phyloP scores from a whole-genome alignment of 30 jellyfish, hydroid and myxozoan species.

The Cassiopea xamachana region DNA sequence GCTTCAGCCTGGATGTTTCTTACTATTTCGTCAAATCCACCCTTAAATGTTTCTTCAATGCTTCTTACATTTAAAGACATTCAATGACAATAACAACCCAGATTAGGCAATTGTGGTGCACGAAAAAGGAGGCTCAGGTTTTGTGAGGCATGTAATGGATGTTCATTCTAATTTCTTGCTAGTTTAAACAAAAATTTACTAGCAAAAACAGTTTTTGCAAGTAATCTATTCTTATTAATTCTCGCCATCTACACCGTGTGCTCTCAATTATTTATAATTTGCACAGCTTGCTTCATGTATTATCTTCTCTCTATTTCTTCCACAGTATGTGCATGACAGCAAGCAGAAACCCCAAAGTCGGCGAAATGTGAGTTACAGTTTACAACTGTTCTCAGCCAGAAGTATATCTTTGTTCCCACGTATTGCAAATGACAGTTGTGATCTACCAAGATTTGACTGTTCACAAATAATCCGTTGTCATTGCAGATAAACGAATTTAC shows the following conservation, averaged over 20 bases:
- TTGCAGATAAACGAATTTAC: background rate
- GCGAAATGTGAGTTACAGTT: conserved; percentile 14
- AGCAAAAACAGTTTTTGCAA: background rate
- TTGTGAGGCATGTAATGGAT: too few species aligned
- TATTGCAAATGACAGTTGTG: too few species aligned
- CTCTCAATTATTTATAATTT: too few species aligned
- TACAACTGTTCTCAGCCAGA: background rate
- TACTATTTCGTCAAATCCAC: too few species aligned
- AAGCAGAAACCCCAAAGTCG: conserved; percentile 35
- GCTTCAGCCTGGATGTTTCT: background rate
- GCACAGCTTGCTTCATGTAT: background rate
- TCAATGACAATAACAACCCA: too few species aligned
- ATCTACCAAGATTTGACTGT: background rate
- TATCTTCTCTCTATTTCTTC: background rate
- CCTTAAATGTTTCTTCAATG: too few species aligned
- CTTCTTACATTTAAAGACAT: too few species aligned
- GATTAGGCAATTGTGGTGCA: background rate
- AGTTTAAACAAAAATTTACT: too few species aligned
- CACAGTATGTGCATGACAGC: conserved; percentile 20
- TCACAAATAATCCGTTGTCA: background rate
- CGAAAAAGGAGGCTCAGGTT: background rate
- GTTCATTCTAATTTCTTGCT: too few species aligned
- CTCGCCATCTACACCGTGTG: too few species aligned
- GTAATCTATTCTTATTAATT: background rate
- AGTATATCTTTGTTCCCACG: background rate